Evolutionary conservation across 2,113 vertebrate species (phyloP).

Genomic region (Xenopus laevis): DNA sequence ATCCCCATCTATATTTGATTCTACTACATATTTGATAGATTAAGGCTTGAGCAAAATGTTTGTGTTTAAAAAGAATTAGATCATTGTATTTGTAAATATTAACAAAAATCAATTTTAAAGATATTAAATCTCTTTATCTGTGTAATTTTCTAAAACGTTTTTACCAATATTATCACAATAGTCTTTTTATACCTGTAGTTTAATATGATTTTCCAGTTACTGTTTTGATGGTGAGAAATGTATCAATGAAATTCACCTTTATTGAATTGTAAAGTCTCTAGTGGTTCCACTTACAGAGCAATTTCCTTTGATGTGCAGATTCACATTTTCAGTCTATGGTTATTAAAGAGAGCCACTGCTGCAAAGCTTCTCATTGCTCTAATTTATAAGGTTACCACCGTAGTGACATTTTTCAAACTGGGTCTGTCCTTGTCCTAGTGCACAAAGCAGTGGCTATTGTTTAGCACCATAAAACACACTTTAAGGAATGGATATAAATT

Average conservation of each 20-base stretch:
- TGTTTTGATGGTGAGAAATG: neutral
- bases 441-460: no score
- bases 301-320: conserved; percentile 1
- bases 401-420: no score
- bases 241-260: neutral
- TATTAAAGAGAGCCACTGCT: neutral
- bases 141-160: neutral
- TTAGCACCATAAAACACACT: no score
- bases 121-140: neutral
- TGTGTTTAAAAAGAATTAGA: no score
- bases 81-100: neutral
- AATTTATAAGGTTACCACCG: no score
- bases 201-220: neutral
- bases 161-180: conserved; percentile 8
- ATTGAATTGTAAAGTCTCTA: conserved; percentile 7
- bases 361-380: neutral
- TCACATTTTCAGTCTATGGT: neutral
- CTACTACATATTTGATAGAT: no score
- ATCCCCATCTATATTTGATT: no score
- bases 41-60: no score
- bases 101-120: neutral
- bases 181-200: conserved; percentile 2
- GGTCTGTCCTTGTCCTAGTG: no score
- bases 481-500: no score
- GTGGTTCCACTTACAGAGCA: neutral